Evolutionary conservation across 1,140 invertebrate species (phyloP), one percentile per base, ranked within the genome.

Genomic region (Macrobrachium nipponense): DNA sequence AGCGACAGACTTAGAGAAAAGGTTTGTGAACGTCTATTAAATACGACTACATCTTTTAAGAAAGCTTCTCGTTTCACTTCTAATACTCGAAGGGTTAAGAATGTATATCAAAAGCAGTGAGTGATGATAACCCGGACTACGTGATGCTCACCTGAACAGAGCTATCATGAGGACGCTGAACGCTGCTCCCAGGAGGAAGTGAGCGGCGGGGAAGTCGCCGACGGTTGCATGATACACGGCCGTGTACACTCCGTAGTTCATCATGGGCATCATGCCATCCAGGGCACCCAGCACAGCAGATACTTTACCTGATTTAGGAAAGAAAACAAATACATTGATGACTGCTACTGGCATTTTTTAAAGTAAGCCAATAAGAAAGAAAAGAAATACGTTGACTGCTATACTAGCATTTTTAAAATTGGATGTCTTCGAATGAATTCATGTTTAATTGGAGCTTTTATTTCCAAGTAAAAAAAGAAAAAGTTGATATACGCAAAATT

Each of bases 201-300:
- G 88, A 0, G 88, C 88, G 3, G 81, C 81, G 17, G 88, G 88
- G 81, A 89, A 89, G 17, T 43, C 58, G 17, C 85, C 84, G 51
- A 89, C 88, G 68, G 88, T 80, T 43, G 83, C 82, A 76, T 86
- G 81, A 78, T 89, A 89, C 61, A 89, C 86, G 80, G 88, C 88
- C 58, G 76, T 89, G 81, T 82, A 89, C 8, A 89, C 81, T 36
- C 85, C 86, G 61, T 79, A 87, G 77, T 81, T 87, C 43, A 86
- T 68, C 88, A 89, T 89, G 58, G 88, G 88, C 88, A 89, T 89
- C 43, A 89, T 75, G n/a, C 88, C 88, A 68, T 89, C 88, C 23
- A 89, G 85, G n/a, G 88, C 88, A 20, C 88, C 88, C 18, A 89
- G 76, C 43, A 89, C 88, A 14, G 88, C 88, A 10, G 88, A 89